phyloP scores from a whole-genome alignment of 2,888 invertebrate genomes.

The Blera fallax region DNA sequence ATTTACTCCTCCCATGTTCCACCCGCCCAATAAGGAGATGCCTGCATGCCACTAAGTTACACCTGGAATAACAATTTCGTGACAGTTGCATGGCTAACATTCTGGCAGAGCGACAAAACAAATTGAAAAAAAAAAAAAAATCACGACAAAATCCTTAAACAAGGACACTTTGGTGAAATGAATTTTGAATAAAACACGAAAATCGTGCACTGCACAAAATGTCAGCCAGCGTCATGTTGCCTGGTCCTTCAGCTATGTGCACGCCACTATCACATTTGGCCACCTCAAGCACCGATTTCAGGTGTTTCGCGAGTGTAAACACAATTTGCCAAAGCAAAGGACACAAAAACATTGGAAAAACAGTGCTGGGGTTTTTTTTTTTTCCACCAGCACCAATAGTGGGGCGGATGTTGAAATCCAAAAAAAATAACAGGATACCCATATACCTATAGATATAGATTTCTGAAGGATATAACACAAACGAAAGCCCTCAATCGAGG shows the following conservation, averaged over 20 bases:
- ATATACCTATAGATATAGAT: not conserved
- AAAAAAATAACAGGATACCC: too few species aligned
- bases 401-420: constrained; percentile 28
- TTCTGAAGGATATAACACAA: constrained; percentile 57
- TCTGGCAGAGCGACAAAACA: constrained; percentile 36
- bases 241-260: constrained; percentile 8
- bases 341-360: constrained; percentile 7
- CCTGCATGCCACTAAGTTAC: constrained; percentile 25
- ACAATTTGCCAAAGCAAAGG: constrained; percentile 54
- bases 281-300: constrained; percentile 54
- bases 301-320: constrained; percentile 67
- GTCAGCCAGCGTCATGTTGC: constrained; percentile 58
- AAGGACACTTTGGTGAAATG: constrained; percentile 58
- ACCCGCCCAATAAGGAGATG: not conserved
- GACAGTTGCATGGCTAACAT: constrained; percentile 36
- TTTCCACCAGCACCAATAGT: not conserved
- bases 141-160: constrained; percentile 39
- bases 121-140: not conserved
- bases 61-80: constrained; percentile 60
- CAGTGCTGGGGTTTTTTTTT: not conserved
- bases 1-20: not conserved
- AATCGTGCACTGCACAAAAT: constrained; percentile 50
- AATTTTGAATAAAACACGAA: constrained; percentile 64
- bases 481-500: constrained; percentile 60
- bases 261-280: constrained; percentile 15